A percentile compares a stretch with the other conserved stretches of the same genome.
Evolutionary conservation across 2,888 invertebrate species (phyloP).

Genomic region (Andricus quercusramuli): DNA sequence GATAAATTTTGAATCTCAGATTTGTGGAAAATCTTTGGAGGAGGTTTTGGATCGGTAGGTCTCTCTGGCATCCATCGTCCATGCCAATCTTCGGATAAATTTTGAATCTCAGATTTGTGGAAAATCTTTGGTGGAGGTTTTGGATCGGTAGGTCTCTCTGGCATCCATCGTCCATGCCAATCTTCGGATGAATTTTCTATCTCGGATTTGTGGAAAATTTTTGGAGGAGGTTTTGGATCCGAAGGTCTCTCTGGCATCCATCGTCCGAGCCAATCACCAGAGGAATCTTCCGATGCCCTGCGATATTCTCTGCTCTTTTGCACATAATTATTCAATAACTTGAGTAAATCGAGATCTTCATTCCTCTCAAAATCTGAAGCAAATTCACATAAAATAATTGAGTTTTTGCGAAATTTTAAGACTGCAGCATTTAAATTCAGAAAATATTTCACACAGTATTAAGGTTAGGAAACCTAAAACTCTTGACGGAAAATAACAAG

Average conservation of each 20-base stretch:
- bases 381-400: not conserved
- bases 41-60: constrained; percentile 62
- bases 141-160: constrained; percentile 67
- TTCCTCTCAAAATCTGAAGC: not conserved
- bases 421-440: not conserved
- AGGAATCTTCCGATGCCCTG: constrained; percentile 45
- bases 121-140: constrained; percentile 65
- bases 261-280: constrained; percentile 75
- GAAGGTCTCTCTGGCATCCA: constrained; percentile 75
- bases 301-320: not conserved
- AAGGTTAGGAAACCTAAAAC: not conserved
- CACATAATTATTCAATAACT: constrained; percentile 3
- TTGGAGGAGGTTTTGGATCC: constrained; percentile 65
- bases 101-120: constrained; percentile 41
- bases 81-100: constrained; percentile 69
- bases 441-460: not conserved
- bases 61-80: constrained; percentile 77
- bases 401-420: not conserved
- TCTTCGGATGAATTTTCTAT: constrained; percentile 32
- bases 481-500: not conserved
- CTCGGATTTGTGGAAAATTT: constrained; percentile 56
- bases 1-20: constrained; percentile 41
- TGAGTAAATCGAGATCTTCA: not conserved
- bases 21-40: constrained; percentile 61
- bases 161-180: constrained; percentile 78